Evolutionary conservation across 2,888 invertebrate species (phyloP), one percentile per base, ranked within the genome.

Genomic region (Drosophila niveifrons): DNA sequence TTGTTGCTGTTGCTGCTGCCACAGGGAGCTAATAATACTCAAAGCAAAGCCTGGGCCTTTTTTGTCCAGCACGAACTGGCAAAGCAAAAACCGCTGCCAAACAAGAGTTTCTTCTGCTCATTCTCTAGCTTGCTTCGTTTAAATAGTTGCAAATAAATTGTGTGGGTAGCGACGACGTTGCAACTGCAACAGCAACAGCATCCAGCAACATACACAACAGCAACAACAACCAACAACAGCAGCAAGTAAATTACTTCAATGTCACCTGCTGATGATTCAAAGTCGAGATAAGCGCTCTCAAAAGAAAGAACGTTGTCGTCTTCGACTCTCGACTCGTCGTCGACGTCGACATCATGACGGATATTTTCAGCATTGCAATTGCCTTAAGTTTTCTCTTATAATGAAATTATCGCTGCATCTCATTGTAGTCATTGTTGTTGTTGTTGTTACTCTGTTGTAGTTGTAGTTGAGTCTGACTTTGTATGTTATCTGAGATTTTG

Each of bases 221-320:
- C 75, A 79, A 87, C n/a, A 36, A n/a, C 36, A 36, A 13, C 39
- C 29, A 13, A 64, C 88, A 76, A 53, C 76, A 70, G 72, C 75
- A 80, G 76, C 75, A 79, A 87, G 82, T 89, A 88, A 87, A 87
- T 90, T 90, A 88, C 89, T 82, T 87, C 88, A 89, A 85, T 89
- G 87, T 88, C 87, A 88, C 89, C 87, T 87, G 87, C 80, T 83
- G 84, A 83, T 78, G 85, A 82, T 88, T 87, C 87, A 84, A 85
- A 83, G 55, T 75, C 59, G 23, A 79, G 88, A 88, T 86, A 88
- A 86, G 84, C 82, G 77, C 62, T 71, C 78, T 36, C 55, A 69
- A 64, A 78, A 85, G 80, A 78, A 72, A 72, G 80, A 72, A 62
- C 73, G 55, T 67, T 66, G 56, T 56, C 53, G 56, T 61, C 55